Evolutionary conservation across 1,140 invertebrate genomes (phyloP), one percentile per base, ranked within the genome.

Genomic region (Zaprionus inermis): DNA sequence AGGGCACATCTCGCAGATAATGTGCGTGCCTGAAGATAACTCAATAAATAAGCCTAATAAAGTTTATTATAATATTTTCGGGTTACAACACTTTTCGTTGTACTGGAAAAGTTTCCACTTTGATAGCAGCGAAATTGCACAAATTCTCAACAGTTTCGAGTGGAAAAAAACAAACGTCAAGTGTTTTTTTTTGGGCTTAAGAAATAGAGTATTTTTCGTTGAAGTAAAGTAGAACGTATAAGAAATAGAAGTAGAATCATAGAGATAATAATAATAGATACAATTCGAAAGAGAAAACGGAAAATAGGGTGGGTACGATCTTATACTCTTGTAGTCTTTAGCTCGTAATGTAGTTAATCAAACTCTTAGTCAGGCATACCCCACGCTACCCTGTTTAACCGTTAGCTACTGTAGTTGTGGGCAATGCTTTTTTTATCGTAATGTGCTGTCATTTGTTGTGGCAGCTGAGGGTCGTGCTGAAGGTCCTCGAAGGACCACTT

Each of bases 401-500:
- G 44, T 18, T 16, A 49, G 18, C n/a, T 18, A n/a, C 24, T 18
- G 11, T 9, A 22, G 9, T 20, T 20, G 9, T 3, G 3, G 18
- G 16, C 16, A 46, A 38, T 38, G 1, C 5, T 38, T 10, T 12
- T 20, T 12, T 49, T 20, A 41, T 49, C 44, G 44, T 11, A 49
- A 49, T 18, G 18, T 49, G 20, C 22, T 49, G 44, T 49, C 44
- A 49, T 49, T 49, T 49, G 10, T 52, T 60, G 30, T 41, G 5
- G 5, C 1, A 22, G 10, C 20, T 28, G 24, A 28, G 24, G 24
- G 24, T 28, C 24, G 24, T 28, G 24, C 22, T 41, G 24, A 44
- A 14, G 14, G 63, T 56, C 80, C 67, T 66, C n/a, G 67, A 66
- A 79, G 65, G 20, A 58, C 54, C 34, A 32, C 24, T 51, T 68